phyloP scores from a whole-genome alignment of 2,888 invertebrate species.

The Lymantria dispar region DNA sequence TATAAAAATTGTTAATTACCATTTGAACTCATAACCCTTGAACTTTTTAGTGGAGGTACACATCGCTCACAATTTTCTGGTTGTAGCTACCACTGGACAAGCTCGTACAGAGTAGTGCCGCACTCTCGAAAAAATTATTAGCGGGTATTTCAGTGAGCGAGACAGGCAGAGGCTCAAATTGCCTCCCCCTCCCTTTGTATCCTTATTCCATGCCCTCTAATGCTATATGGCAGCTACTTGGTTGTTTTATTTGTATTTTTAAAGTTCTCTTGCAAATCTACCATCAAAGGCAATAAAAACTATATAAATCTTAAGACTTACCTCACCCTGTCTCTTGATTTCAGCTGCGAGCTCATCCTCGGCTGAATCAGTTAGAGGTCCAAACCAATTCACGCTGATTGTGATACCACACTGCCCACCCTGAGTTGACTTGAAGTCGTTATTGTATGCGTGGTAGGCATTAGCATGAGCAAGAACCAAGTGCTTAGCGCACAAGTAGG shows the following conservation, averaged over 20 bases:
- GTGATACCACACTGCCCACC: slow-evolving; percentile 44
- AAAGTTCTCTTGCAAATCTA: neutral
- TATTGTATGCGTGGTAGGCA: slow-evolving; percentile 58
- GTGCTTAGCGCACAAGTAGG: slow-evolving; percentile 72
- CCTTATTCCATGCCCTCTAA: too few species aligned
- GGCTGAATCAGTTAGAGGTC: slow-evolving; percentile 47
- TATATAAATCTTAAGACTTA: neutral
- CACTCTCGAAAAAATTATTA: too few species aligned
- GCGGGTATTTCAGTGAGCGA: too few species aligned
- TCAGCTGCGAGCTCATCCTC: slow-evolving; percentile 57
- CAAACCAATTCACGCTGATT: slow-evolving; percentile 40
- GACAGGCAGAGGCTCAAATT: neutral
- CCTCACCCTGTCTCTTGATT: slow-evolving; percentile 32
- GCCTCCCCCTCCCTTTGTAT: too few species aligned
- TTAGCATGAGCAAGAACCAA: slow-evolving; percentile 78
- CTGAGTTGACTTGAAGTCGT: slow-evolving; percentile 46
- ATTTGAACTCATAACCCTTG: too few species aligned
- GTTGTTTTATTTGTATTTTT: too few species aligned
- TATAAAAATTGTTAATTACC: neutral
- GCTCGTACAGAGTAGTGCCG: too few species aligned
- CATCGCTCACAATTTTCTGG: too few species aligned
- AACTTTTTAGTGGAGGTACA: too few species aligned
- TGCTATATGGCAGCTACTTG: too few species aligned
- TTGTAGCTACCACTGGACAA: too few species aligned
- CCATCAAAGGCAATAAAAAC: neutral